phyloP scores from a whole-genome alignment of 2,113 vertebrate genomes.

The Melanerpes aurifrons region DNA sequence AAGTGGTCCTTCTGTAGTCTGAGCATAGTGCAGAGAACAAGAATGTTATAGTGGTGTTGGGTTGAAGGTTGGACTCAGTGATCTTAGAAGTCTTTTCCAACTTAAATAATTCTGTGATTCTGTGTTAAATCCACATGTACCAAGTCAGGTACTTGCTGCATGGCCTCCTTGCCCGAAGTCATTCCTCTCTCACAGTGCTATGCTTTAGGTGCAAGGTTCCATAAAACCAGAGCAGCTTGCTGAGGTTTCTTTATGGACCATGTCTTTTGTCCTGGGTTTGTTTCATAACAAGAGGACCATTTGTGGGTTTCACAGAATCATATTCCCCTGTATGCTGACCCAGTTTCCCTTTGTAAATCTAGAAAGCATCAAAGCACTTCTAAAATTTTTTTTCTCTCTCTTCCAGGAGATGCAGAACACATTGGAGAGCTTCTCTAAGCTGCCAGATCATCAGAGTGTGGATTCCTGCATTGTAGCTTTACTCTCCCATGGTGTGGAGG shows the following conservation, averaged over 20 bases:
- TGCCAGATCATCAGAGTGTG: conserved; percentile 73
- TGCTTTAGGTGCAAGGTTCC: neutral
- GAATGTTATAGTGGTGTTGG: neutral
- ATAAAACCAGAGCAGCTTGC: neutral
- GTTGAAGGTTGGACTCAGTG: too few relatives aligned
- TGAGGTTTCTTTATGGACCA: neutral
- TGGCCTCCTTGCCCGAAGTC: neutral
- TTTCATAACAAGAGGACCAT: neutral
- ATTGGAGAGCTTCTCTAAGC: conserved; percentile 83
- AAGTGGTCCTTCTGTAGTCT: neutral
- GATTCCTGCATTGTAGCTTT: conserved; percentile 91
- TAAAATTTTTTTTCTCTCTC: neutral
- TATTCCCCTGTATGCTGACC: neutral
- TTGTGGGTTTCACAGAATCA: neutral
- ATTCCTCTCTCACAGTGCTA: neutral
- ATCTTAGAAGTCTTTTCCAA: too few relatives aligned
- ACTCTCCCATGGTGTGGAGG: conserved; percentile 94
- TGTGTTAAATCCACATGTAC: neutral
- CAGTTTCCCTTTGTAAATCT: neutral
- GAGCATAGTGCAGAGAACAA: neutral
- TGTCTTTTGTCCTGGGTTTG: rapidly evolving
- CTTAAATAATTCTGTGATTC: too few relatives aligned
- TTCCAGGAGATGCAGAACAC: conserved; percentile 85
- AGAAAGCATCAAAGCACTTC: neutral
- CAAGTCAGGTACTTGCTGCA: neutral